phyloP scores from a whole-genome alignment of 2,888 invertebrate species.

The Embidobia sp. region DNA sequence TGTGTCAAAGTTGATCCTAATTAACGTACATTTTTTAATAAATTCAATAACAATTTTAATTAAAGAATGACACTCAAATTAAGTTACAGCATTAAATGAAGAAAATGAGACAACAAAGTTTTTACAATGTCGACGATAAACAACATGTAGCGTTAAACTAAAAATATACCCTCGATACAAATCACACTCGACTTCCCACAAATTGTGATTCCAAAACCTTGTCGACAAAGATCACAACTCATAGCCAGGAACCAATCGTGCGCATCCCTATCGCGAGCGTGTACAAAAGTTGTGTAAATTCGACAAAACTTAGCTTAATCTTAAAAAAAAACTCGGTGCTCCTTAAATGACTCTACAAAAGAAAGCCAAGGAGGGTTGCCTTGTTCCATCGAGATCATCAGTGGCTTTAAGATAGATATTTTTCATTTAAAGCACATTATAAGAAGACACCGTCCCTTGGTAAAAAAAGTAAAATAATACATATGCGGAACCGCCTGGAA shows the following conservation, averaged over 20 bases:
- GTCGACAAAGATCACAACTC: constrained; percentile 9
- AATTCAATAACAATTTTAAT: too few relatives aligned
- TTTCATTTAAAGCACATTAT: constrained; percentile 61
- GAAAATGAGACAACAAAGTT: too few relatives aligned
- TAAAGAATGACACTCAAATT: too few relatives aligned
- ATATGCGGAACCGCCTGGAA: too few relatives aligned
- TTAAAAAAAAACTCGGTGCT: constrained; percentile 54
- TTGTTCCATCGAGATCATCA: constrained; percentile 62
- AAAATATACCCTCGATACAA: too few relatives aligned
- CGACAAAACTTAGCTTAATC: constrained; percentile 53
- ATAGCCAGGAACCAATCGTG: constrained; percentile 22
- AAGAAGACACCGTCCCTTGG: constrained; percentile 72
- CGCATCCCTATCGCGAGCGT: constrained; percentile 51
- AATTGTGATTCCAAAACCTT: constrained; percentile 32
- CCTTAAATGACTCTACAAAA: constrained; percentile 36
- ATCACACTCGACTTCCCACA: constrained; percentile 7
- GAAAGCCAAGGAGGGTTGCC: constrained; percentile 52
- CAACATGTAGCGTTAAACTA: too few relatives aligned
- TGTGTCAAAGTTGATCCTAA: too few relatives aligned
- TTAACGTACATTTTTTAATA: too few relatives aligned
- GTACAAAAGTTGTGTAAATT: constrained; percentile 55
- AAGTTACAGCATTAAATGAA: too few relatives aligned
- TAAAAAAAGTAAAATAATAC: too few relatives aligned
- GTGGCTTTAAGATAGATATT: constrained; percentile 60
- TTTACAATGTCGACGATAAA: too few relatives aligned